A percentile compares a stretch with the other conserved stretches of the same genome.
Evolutionary conservation across 2,888 invertebrate species (phyloP).

Genomic region (Podabrus alpinus): DNA sequence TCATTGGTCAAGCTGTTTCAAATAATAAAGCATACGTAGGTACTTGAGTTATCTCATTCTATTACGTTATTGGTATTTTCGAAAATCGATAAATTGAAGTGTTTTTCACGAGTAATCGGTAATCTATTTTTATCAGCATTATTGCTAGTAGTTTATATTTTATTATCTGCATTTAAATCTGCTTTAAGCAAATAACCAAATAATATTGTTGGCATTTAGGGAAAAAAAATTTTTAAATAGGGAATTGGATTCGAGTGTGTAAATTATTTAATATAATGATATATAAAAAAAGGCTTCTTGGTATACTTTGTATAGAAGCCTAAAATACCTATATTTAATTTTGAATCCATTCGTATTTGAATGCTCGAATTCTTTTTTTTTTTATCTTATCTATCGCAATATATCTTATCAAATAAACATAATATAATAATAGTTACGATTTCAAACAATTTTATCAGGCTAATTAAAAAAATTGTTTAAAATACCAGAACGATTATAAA

Average conservation of each 20-base stretch:
- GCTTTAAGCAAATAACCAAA: background rate
- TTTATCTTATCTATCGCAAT: background rate
- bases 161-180: background rate
- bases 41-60: background rate
- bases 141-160: background rate
- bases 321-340: too few relatives aligned
- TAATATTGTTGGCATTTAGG: background rate
- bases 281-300: too few relatives aligned
- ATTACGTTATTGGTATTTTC: background rate
- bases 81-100: background rate
- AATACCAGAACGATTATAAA: background rate
- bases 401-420: background rate
- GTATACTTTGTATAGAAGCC: too few relatives aligned
- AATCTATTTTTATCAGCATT: background rate
- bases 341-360: background rate
- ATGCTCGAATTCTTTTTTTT: background rate
- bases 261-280: too few relatives aligned
- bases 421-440: background rate
- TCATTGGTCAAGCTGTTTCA: background rate
- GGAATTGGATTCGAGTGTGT: too few relatives aligned
- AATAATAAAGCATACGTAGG: background rate
- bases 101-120: background rate
- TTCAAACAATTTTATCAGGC: background rate
- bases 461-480: background rate
- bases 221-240: background rate